phyloP scores from a whole-genome alignment of 2,797 vertebrate species.

The Chelonia mydas region DNA sequence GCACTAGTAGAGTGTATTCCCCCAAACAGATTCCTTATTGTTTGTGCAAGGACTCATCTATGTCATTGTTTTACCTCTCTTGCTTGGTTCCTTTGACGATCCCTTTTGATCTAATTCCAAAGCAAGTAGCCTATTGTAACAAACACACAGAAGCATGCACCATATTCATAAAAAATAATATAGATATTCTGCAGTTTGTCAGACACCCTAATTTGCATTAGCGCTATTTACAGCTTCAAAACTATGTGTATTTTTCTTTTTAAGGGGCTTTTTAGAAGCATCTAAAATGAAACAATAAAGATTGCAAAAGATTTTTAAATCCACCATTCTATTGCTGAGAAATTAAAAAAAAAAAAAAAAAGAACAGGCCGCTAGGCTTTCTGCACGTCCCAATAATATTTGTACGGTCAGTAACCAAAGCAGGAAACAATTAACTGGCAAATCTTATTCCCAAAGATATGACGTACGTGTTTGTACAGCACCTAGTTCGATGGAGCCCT shows the following conservation, averaged over 20 bases:
- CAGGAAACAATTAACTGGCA: not conserved
- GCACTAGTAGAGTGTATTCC: not conserved
- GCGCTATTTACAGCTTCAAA: not conserved
- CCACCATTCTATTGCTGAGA: not conserved
- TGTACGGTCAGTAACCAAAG: not conserved
- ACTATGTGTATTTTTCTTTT: not conserved
- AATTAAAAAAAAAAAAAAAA: not conserved
- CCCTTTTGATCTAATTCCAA: not conserved
- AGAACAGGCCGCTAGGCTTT: not conserved
- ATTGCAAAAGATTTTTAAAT: not conserved
- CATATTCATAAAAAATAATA: not conserved
- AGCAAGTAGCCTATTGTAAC: not conserved
- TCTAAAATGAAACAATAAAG: not conserved
- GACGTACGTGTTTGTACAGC: accelerated
- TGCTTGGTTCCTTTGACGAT: not conserved
- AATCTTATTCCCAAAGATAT: not conserved
- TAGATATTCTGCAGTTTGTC: not conserved
- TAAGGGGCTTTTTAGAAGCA: not conserved
- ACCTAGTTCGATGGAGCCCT: not conserved
- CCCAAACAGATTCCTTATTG: not conserved
- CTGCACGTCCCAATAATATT: not conserved
- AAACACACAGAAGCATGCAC: not conserved
- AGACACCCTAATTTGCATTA: not conserved
- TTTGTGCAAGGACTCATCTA: not conserved
- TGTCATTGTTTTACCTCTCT: not conserved